Evolutionary conservation across 2,113 vertebrate genomes (phyloP), one percentile per base, ranked within the genome.

Genomic region (Sinocyclocheilus anophthalmus): DNA sequence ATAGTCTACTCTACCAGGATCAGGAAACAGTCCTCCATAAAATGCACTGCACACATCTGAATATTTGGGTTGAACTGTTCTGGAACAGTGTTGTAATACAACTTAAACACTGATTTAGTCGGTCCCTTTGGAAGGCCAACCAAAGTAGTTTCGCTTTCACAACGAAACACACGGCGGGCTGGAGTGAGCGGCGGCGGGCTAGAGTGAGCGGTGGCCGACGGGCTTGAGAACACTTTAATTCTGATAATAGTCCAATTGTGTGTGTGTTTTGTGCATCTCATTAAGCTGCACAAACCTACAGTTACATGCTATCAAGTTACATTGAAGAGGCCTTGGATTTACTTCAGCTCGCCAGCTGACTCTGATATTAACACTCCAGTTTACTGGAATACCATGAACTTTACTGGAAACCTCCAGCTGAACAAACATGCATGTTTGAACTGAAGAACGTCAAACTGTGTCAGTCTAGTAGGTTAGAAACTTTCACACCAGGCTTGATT

Each of bases 231-330:
- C 30, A 42, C 86, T 89, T 85, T 89, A 88, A 79, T 86, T 85
- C 89, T 85, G 85, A 91, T 91, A 90, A 91, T 86, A 67, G 81
- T 55, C 48, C 76, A 84, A 88, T 90, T 92, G 90, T 91, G 81
- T 82, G 33, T 24, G 89, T 91, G 89, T 91, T 22, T 53, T 86
- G 45, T 48, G 45, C 1, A 20, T 70, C 67, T 85, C 87, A 84
- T 81, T 59, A 76, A 63, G 88, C 37, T 70, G 67, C 67, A 84
- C 20, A 20, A 33, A 80, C 87, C 83, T 63, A 77, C 42, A 72
- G 85, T 79, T 83, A 24, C 75, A 83, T 42, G 42, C 42, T 85
- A 90, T 88, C 92, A 85, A 90, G 81, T 91, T 91, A 85, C 79
- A 59, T 50, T 89, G 81, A 78, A 77, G 26, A 87, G 48, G 67